Evolutionary conservation across 1,140 invertebrate genomes (phyloP), one percentile per base, ranked within the genome.

Genomic region (Solen grandis): DNA sequence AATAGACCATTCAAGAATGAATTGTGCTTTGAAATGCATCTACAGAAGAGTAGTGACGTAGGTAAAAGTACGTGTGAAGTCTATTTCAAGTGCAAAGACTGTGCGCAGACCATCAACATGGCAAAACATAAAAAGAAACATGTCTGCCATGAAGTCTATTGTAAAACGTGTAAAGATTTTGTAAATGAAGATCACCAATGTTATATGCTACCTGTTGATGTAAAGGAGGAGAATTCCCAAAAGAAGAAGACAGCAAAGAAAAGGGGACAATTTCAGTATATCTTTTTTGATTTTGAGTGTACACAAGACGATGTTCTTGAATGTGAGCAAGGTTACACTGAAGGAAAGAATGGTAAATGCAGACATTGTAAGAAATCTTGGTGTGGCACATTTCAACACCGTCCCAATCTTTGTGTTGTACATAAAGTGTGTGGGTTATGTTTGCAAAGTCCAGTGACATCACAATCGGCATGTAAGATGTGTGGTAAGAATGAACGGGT

Each of bases 1-100:
- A 54, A 55, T n/a, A 70, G 68, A 36, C 31, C 52, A n/a, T 70
- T 70, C 50, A 70, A 70, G 68, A 70, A 57, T 35, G 68, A 35
- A 46, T 38, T 33, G 1, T 70, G 68, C 22, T 70, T 16, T 33
- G 46, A 70, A 55, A 70, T 70, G 68, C 68, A 70, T 70, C 55
- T 70, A 25, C 14, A 59, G 8, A 52, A 70, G 68, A 70, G 10
- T 19, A 70, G 68, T 70, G 68, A 70, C 19, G 68, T 16, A 3
- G 68, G 68, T 57, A 70, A 70, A 70, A 54, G 50, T 41, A 70
- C 68, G 29, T 70, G 52, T 55, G n/a, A 70, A 8, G 36, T 33
- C 1, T 70, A 70, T 36, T 70, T 22, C 50, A 70, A 55, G 36
- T 70, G 68, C 29, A 35, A 29, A 36, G n/a, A 70, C n/a, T 70